Percentiles rank a stretch among this genome's conserved stretches.
Conservation (phyloP, 2,888 invertebrate genomes). For the Pyrgus malvae region DNA sequence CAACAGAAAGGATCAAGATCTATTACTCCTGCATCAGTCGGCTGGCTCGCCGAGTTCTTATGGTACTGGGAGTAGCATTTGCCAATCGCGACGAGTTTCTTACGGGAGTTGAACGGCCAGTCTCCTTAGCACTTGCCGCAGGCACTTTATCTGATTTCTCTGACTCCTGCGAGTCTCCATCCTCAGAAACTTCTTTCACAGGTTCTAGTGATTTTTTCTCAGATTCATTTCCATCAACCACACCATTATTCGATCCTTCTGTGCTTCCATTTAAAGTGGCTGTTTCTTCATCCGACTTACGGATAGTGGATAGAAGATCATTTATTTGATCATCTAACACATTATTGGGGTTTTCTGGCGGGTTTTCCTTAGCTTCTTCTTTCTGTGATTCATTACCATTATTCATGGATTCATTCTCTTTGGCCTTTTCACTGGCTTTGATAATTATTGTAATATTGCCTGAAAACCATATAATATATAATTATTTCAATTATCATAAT, state of each 20-base stretch:
- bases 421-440: constrained; percentile 43
- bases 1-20: no score
- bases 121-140: constrained; percentile 35
- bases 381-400: constrained; percentile 2
- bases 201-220: constrained; percentile 7
- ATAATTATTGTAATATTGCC: constrained; percentile 49
- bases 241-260: not conserved
- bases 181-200: constrained; percentile 14
- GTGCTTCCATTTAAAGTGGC: not conserved
- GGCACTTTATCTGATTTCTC: constrained; percentile 13
- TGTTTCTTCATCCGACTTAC: constrained; percentile 40
- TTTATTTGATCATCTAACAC: constrained; percentile 54
- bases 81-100: constrained; percentile 49
- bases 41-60: constrained; percentile 60
- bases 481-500: not conserved
- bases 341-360: not conserved
- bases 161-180: constrained; percentile 1
- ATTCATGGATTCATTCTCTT: constrained; percentile 16
- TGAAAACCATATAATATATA: constrained; percentile 32
- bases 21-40: constrained; percentile 46
- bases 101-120: constrained; percentile 46
- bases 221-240: not conserved
- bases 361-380: not conserved
- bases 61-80: constrained; percentile 48
- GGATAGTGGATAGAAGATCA: constrained; percentile 53